These are phyloP conservation scores for Heliconius hewitsoni DNA, from an alignment of 1,140 invertebrate species.

Conservation along the genomic window DNA sequence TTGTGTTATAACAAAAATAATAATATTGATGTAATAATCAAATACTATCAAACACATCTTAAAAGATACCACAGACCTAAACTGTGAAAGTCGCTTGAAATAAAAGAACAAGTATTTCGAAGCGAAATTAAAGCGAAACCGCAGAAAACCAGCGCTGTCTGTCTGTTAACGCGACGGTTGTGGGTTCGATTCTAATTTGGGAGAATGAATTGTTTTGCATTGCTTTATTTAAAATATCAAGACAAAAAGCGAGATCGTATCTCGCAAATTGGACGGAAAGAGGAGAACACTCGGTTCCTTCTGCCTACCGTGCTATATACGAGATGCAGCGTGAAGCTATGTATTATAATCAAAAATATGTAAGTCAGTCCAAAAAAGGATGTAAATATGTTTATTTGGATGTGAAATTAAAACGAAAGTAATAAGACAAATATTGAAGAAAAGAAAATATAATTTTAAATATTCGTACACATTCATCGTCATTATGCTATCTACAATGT, in stretches of 20 bases:
- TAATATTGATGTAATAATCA: background rate
- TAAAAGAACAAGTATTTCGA: background rate
- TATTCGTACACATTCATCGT: background rate
- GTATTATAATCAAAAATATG: background rate
- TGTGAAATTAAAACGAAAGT: background rate
- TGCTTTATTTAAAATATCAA: no score
- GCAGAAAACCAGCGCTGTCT: no score
- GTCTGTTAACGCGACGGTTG: no score
- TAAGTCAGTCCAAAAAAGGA: no score
- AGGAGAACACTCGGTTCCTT: no score
- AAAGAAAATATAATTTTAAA: background rate
- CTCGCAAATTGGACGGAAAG: no score
- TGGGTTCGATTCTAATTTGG: no score
- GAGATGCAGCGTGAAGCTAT: no score
- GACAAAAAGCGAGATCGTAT: no score
- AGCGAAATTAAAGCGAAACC: background rate
- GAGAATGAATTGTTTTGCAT: no score
- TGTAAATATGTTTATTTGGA: no score
- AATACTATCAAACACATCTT: background rate
- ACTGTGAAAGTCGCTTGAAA: background rate
- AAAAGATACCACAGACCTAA: background rate
- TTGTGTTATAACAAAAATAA: background rate
- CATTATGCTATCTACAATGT: background rate
- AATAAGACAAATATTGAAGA: background rate
- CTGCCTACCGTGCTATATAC: no score